Evolutionary conservation across 2,888 invertebrate species (phyloP), one percentile per base, ranked within the genome.

Genomic region (Acleris literana): DNA sequence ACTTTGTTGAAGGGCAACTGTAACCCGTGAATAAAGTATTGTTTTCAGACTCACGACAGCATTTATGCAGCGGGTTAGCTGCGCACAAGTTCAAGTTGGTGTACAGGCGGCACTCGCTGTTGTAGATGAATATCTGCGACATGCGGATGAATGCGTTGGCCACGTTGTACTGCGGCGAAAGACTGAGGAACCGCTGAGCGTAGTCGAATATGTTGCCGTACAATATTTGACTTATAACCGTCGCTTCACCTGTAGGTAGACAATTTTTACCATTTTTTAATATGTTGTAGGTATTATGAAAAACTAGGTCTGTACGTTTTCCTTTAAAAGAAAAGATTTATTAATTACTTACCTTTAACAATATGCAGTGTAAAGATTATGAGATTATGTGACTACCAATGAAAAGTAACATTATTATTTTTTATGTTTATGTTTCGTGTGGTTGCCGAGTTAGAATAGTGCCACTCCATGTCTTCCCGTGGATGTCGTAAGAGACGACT

Each of bases 111-210:
- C 91, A 91, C 72, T 91, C 90, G 73, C 81, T 87, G 70, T 91
- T 91, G 71, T 90, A 85, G 1, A 88, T 72, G 57, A 89, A 89
- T 65, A 86, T 85, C 63, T 82, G 74, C 58, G 82, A 84, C 48
- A 91, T 85, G 68, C 88, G 90, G 6, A 88, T 77, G 55, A 83
- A 82, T 0, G 88, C 90, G 56, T 82, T 85, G 1, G 87, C 90
- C 80, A 90, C 83, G 69, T 90, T 91, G 73, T 84, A 90, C 63
- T 90, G 90, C 2, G 91, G 91, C 0, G 88, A 90, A 3, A 91
- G 66, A 16, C 78, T 80, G 81, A 90, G 83, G 25, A 88, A 76
- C 13, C 78, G 74, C 62, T 86, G 44, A 0, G 80, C 76, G 56
- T 79, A 81, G 46, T 73, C 70, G 1, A 84, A 76, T 3, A 77